Conservation (phyloP, 2,888 invertebrate species). For the Helicoverpa assulta region DNA sequence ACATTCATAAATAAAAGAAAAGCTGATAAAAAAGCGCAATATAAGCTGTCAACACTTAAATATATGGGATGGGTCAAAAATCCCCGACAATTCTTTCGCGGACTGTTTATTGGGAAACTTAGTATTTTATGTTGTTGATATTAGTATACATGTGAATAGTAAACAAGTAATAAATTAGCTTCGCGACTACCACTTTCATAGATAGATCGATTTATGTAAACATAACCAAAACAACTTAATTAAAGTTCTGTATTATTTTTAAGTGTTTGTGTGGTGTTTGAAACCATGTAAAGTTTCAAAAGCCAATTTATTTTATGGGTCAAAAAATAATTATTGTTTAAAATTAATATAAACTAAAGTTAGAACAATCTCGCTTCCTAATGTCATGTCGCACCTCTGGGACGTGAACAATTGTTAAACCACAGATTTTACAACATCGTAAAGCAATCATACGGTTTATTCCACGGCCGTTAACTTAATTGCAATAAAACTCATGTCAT, state of each 20-base stretch:
- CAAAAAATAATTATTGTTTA: neutral
- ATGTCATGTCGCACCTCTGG: slow-evolving; percentile 47
- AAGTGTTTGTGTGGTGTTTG: neutral
- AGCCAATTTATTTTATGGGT: neutral
- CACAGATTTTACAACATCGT: slow-evolving; percentile 73
- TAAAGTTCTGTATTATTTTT: slow-evolving; percentile 1
- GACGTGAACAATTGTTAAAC: slow-evolving; percentile 63
- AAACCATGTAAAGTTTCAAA: neutral
- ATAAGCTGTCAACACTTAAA: slow-evolving; percentile 58
- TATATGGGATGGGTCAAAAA: slow-evolving; percentile 53
- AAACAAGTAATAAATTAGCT: slow-evolving; percentile 83
- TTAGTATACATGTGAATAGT: slow-evolving; percentile 65
- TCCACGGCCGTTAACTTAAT: slow-evolving; percentile 74
- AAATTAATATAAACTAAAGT: slow-evolving; percentile 21
- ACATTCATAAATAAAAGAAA: slow-evolving; percentile 35
- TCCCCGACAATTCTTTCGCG: slow-evolving; percentile 44
- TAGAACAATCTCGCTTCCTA: slow-evolving; percentile 33
- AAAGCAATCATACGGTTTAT: slow-evolving; percentile 78
- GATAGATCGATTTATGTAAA: slow-evolving; percentile 70
- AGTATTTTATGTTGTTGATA: slow-evolving; percentile 69
- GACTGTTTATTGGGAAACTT: slow-evolving; percentile 64
- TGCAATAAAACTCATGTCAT: slow-evolving; percentile 69
- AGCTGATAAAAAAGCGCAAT: slow-evolving; percentile 36
- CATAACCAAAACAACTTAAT: slow-evolving; percentile 62
- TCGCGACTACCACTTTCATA: slow-evolving; percentile 65